Conservation (phyloP, 2,797 vertebrate species). For the Takifugu rubripes region DNA sequence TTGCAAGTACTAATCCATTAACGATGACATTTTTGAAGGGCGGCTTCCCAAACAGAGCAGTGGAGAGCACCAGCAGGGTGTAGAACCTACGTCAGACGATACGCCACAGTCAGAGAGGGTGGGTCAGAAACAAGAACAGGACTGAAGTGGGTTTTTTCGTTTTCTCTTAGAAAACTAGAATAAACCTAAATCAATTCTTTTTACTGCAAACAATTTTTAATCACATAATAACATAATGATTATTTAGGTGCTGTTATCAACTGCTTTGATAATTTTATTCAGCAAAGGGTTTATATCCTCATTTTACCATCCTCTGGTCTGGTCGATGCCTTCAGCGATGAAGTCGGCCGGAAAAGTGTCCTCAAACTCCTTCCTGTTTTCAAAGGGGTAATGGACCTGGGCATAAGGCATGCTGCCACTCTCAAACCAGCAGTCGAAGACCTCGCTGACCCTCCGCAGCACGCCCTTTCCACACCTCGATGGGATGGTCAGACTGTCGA, state of each 20-base stretch:
- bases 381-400: slow-evolving; percentile 94
- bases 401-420: slow-evolving; percentile 98
- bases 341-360: slow-evolving; percentile 95
- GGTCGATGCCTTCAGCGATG: slow-evolving; percentile 98
- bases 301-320: slow-evolving; percentile 93
- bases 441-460: slow-evolving; percentile 83
- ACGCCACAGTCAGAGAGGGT: not conserved
- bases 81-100: slow-evolving; percentile 85
- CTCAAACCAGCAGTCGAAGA: slow-evolving; percentile 99
- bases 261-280: slow-evolving; percentile 5
- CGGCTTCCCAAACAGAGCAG: slow-evolving; percentile 92
- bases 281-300: slow-evolving; percentile 7
- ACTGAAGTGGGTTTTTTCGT: not conserved
- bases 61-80: slow-evolving; percentile 91
- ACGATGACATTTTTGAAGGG: slow-evolving; percentile 98
- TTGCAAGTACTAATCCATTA: slow-evolving; percentile 92
- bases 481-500: slow-evolving; percentile 85
- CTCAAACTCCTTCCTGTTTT: slow-evolving; percentile 89
- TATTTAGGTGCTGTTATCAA: too few species aligned
- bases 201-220: too few species aligned
- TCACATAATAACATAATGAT: too few species aligned
- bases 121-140: slow-evolving; percentile 10
- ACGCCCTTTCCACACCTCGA: slow-evolving; percentile 85
- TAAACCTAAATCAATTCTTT: not conserved
- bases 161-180: not conserved